Conservation (phyloP, 1,140 invertebrate species). For the Brachionus koreanus region DNA sequence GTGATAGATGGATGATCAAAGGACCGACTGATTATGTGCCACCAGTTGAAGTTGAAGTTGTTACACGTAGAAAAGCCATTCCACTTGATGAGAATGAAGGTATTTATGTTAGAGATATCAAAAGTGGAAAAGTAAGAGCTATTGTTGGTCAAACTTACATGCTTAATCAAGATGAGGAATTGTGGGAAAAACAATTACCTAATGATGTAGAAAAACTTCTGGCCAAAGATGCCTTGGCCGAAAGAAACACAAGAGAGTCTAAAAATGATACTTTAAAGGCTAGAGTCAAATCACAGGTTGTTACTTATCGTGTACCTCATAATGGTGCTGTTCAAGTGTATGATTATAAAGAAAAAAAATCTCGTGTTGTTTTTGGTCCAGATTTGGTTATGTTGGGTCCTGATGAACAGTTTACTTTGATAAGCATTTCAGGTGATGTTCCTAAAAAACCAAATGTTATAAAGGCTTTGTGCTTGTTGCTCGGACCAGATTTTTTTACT, state of each 20-base stretch:
- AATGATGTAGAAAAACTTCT: slow-evolving; percentile 54
- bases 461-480: slow-evolving; percentile 59
- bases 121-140: slow-evolving; percentile 60
- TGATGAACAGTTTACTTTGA: slow-evolving; percentile 63
- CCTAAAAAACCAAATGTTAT: slow-evolving; percentile 62
- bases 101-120: slow-evolving; percentile 62
- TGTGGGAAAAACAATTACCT: slow-evolving; percentile 61
- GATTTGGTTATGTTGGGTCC: slow-evolving; percentile 63
- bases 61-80: slow-evolving; percentile 59
- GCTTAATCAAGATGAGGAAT: slow-evolving; percentile 62
- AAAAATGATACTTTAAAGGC: slow-evolving; percentile 51
- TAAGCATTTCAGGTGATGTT: slow-evolving; percentile 60
- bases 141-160: slow-evolving; percentile 62
- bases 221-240: slow-evolving; percentile 40
- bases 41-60: slow-evolving; percentile 61
- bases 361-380: slow-evolving; percentile 61
- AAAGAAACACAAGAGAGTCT: slow-evolving; percentile 45
- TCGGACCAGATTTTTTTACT: slow-evolving; percentile 63
- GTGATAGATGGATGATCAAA: slow-evolving; percentile 62
- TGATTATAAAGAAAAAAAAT: slow-evolving; percentile 62
- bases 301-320: slow-evolving; percentile 62
- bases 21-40: slow-evolving; percentile 62
- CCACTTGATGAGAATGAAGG: slow-evolving; percentile 63
- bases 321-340: slow-evolving; percentile 63
- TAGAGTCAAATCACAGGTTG: slow-evolving; percentile 48